A percentile compares a stretch with the other conserved stretches of the same genome.
phyloP scores from a whole-genome alignment of 2,113 vertebrate genomes.

The Neolamprologus brichardi region DNA sequence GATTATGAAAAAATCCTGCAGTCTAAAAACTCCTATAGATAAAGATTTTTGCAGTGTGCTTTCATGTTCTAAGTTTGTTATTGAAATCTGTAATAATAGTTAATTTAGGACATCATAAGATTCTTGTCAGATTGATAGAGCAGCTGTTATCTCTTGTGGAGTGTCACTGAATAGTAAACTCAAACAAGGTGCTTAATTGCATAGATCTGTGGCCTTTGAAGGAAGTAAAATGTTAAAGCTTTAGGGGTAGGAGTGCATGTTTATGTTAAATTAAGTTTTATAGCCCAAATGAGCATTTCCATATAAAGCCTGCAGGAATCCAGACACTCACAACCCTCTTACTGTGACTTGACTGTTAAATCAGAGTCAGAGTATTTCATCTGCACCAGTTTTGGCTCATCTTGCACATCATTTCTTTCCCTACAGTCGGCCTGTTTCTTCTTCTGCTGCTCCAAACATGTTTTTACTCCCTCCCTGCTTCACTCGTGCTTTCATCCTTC shows the following conservation, averaged over 20 bases:
- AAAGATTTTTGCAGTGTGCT: neutral
- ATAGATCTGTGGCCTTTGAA: neutral
- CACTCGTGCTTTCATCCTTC: neutral
- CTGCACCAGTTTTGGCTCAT: neutral
- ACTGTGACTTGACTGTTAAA: neutral
- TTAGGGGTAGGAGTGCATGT: neutral
- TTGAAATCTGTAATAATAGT: neutral
- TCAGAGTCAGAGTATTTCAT: neutral
- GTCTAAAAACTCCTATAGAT: neutral
- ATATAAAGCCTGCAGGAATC: neutral
- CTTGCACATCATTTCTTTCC: neutral
- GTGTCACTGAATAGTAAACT: neutral
- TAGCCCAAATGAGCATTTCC: neutral
- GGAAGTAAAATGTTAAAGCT: neutral
- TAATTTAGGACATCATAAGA: neutral
- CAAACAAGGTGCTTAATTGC: neutral
- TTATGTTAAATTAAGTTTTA: neutral
- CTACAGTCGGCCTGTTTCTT: neutral
- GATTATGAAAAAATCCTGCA: neutral
- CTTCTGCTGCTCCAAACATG: neutral
- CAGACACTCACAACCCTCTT: conserved; percentile 5
- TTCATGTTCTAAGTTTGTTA: neutral
- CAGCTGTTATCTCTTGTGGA: neutral
- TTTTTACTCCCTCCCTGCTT: neutral
- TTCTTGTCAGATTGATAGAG: neutral